A percentile compares a stretch with the other conserved stretches of the same genome.
Conservation (phyloP, 2,797 vertebrate species). For the Argya squamiceps region DNA sequence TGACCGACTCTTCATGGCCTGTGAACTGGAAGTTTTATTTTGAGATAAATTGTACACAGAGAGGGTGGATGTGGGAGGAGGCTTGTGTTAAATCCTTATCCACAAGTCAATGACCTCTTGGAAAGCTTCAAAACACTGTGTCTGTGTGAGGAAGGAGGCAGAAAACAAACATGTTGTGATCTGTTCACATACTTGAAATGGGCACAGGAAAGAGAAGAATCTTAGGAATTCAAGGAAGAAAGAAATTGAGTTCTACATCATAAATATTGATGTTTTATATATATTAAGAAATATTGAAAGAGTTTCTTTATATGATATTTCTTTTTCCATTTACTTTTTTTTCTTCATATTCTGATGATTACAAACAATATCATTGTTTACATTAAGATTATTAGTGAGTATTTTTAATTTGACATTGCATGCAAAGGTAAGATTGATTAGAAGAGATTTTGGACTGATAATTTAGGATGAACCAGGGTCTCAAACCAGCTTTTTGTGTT, state of each 20-base stretch:
- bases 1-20: neutral
- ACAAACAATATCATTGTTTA: neutral
- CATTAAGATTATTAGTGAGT: neutral
- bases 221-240: neutral
- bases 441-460: neutral
- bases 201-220: neutral
- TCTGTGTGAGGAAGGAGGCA: neutral
- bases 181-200: neutral
- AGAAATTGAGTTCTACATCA: neutral
- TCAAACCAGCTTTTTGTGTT: neutral
- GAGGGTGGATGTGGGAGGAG: neutral
- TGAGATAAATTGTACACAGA: neutral
- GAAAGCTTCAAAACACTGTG: neutral
- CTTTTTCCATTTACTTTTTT: neutral
- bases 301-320: neutral
- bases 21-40: neutral
- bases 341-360: neutral
- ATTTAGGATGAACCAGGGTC: neutral
- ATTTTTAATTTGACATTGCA: neutral
- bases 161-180: neutral
- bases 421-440: neutral
- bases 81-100: neutral
- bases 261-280: neutral
- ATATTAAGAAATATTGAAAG: neutral
- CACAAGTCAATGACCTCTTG: neutral